Base-by-base conservation (phyloP, 2,888 invertebrate species). In the Gastracanthus pulcherrimus region DNA sequence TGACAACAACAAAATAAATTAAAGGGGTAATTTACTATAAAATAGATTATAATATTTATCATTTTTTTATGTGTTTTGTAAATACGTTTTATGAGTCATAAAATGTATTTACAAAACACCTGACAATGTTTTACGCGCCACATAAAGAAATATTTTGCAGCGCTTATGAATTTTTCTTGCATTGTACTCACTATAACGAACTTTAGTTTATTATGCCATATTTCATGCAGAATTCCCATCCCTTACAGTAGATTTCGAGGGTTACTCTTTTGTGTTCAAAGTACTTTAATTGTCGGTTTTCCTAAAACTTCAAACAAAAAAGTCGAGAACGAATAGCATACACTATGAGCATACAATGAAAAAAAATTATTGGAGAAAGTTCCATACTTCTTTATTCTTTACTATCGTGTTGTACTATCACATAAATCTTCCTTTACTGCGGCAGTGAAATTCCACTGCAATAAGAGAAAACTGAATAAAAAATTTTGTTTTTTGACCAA, bases 341-440 rank as follows among this genome's bases (percentile, higher is more conserved):
- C 13, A 45, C 45, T 5, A 45, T 45, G 13, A 16, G 16, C 9
- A 3, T 34, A 36, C 36, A 48, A 19, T 31, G 51, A 75, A 48
- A 60, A 66, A 72, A 64, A 66, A 66, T 51, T 36, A 51, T 51
- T 29, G 66, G 38, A 55, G 13, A 75, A 75, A 66, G 66, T 75
- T 75, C 7, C 16, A 31, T 31, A 19, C 41, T 74, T 48, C 62
- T 64, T 75, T 48, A 75, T 64, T 36, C 23, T 34, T n/a, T 64
- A 75, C 48, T n/a, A 36, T 64, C 64, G 16, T 23, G 11, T n/a
- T 1, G 58, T 13, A 41, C 62, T 31, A 74, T 62, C 26, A 45
- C 45, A 74, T 74, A 74, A 74, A 60, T 74, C 62, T 74, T 71
- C 5, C 38, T 64, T 71, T 71, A 19, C 36, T 45, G 29, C 36